Evolutionary conservation across 2,797 vertebrate genomes (phyloP), one percentile per base, ranked within the genome.

Genomic region (Nannoperca australis): DNA sequence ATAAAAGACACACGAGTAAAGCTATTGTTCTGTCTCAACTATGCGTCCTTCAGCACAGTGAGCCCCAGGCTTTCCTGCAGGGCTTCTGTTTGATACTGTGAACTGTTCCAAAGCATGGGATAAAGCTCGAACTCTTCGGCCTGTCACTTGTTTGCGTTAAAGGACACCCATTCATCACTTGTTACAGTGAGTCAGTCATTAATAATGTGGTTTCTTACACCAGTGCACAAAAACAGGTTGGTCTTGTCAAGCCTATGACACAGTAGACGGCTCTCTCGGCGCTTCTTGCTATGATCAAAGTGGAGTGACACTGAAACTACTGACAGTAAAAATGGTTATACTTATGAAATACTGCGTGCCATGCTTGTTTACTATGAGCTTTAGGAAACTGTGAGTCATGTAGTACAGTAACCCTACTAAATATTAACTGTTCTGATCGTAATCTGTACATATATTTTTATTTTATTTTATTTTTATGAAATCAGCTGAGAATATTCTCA

Each of bases 141-240:
- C 66, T 82, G 88, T 85, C 84, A 85, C 74, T 90, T 87, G 88
- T 88, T 83, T 89, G 85, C 11, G 36, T 84, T 80, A 92, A 90
- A 81, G 73, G 88, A 89, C 85, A 81, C 75, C 85, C 84, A 93
- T 92, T 93, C 87, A 92, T 40, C 63, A 78, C 80, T 64, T 85
- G 90, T 82, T 90, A 78, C 80, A 84, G 87, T 89, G 92, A 93
- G 88, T 94, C 91, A 94, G 78, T 93, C 92, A 93, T 91, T 91
- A 93, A 93, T 94, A 78, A 92, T 91, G 84, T 82, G 78, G 64
- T 90, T 92, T 91, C 80, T 78, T 93, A 91, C 89, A 87, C 81
- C 82, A 89, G 70, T 89, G 91, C 88, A 92, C 90, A 91, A 92
- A 92, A 96, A 96, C 95, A 94, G 95, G 95, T 96, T 93, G 73